Conservation (phyloP, 2,113 vertebrate genomes). For the Ibidorhyncha struthersii region DNA sequence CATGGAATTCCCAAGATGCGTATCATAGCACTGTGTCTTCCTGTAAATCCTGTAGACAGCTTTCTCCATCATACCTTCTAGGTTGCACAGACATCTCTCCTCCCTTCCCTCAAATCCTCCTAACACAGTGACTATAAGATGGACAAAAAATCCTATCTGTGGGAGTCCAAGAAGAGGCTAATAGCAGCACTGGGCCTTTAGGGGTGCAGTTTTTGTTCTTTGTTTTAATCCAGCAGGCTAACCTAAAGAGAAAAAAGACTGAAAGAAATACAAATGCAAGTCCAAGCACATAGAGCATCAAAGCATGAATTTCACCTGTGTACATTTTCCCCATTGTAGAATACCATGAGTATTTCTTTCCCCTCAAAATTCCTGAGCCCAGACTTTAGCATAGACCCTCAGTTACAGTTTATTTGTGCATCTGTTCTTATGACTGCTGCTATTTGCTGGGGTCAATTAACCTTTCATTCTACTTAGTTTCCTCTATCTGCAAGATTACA, state of each 20-base stretch:
- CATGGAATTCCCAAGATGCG: neutral
- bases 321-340: neutral
- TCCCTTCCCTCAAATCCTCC: neutral
- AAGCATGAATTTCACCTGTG: neutral
- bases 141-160: neutral
- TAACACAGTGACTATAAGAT: neutral
- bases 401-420: neutral
- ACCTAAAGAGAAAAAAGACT: neutral
- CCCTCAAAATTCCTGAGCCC: neutral
- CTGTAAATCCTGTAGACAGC: neutral
- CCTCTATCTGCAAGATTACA: neutral
- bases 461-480: neutral
- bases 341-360: accelerated
- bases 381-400: neutral
- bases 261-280: neutral
- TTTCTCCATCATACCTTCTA: neutral
- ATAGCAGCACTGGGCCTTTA: neutral
- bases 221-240: neutral
- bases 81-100: neutral
- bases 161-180: neutral
- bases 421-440: neutral
- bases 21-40: neutral
- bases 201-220: neutral
- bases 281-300: neutral
- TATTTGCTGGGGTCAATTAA: neutral